Evolutionary conservation across 2,113 vertebrate genomes (phyloP), one percentile per base, ranked within the genome.

Genomic region (Lasiurus cinereus): DNA sequence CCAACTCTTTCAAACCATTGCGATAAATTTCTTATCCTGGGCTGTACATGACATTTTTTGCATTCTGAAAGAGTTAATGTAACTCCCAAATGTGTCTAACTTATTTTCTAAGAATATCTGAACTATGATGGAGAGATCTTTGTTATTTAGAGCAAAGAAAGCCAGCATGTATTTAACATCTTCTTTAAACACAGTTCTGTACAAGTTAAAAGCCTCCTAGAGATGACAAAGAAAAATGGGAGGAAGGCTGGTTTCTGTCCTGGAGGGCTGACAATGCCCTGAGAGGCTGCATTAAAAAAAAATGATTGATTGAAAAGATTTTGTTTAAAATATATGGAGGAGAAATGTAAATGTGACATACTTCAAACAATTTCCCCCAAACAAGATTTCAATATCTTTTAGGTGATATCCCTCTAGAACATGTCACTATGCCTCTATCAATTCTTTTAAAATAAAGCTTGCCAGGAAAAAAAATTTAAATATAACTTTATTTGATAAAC

Each of bases 371-470:
- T 59, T 33, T 70, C 19, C 48, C 59, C 19, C 6, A 69, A 64
- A 69, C 16, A 72, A 87, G 52, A 31, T 83, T 92, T 69, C 43
- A n/a, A 1, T 50, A 43, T 48, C 16, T 79, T 66, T 73, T 48
- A 39, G 33, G 67, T 85, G 22, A 31, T 31, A 14, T 64, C 64
- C 56, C 93, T 79, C 48, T 59, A 48, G 56, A 78, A 79, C 3
- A 59, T 15, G 21, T 21, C 73, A 69, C 39, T 83, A 10, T n/a
- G 15, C n/a, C 19, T 93, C 77, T 43, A 33, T 52, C 52, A 54
- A 19, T 91, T 76, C 46, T 87, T 97, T 88, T 48, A 95, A 85
- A 76, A 85, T 50, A 56, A 95, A 69, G 16, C 56, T 78, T 69
- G 15, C 50, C 36, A 36, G 52, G 27, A 89, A 96, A 59, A 94